Evolutionary conservation across 1,140 invertebrate genomes (phyloP).

Genomic region (Pomacea maculata): DNA sequence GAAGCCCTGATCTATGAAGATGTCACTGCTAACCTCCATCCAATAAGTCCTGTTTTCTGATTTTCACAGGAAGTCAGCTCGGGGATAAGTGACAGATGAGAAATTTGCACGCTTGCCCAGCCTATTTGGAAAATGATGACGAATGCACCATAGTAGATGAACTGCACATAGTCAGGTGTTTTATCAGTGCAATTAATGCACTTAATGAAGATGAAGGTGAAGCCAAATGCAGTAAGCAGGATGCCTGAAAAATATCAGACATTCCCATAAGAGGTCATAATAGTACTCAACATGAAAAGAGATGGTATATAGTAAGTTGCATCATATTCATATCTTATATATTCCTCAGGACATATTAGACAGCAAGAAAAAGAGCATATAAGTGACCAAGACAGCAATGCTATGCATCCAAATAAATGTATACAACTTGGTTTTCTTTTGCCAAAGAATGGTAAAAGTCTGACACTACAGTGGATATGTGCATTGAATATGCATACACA

Average conservation of each 20-base stretch:
- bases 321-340: no score
- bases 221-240: constrained; percentile 79
- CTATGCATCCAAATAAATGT: no score
- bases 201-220: constrained; percentile 89
- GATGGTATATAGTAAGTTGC: no score
- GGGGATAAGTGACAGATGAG: constrained; percentile 91
- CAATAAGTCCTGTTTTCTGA: constrained; percentile 65
- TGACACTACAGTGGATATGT: no score
- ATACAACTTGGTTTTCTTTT: no score
- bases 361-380: no score
- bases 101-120: constrained; percentile 94
- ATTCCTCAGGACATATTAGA: no score
- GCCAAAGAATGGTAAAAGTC: no score
- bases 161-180: constrained; percentile 74
- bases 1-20: no score
- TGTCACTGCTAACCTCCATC: constrained; percentile 4
- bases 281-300: no score
- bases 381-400: no score
- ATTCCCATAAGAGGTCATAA: neutral
- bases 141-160: constrained; percentile 89
- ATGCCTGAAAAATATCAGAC: constrained; percentile 70
- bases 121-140: constrained; percentile 96
- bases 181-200: constrained; percentile 77
- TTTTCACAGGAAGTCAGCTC: constrained; percentile 77
- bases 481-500: no score